phyloP scores from a whole-genome alignment of 2,888 invertebrate species.

The Eristalis arbustorum region DNA sequence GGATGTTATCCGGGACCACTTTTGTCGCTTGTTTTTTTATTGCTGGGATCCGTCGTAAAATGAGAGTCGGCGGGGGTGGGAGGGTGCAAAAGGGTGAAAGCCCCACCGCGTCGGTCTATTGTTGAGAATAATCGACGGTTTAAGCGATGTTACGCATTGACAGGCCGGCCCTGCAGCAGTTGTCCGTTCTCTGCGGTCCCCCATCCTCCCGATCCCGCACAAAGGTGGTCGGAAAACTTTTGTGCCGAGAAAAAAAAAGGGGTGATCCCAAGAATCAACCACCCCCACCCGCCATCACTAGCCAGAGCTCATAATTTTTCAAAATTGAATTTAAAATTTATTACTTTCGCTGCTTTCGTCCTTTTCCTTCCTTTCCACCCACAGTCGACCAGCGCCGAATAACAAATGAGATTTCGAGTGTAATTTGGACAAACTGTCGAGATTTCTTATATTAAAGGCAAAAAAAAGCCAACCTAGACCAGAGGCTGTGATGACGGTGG shows the following conservation, averaged over 20 bases:
- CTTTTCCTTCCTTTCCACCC: not conserved
- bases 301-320: constrained; percentile 42
- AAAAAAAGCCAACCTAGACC: not conserved
- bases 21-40: constrained; percentile 40
- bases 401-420: constrained; percentile 51
- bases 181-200: not conserved
- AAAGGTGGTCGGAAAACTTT: constrained; percentile 9
- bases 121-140: constrained; percentile 57
- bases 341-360: constrained; percentile 17
- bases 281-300: not conserved
- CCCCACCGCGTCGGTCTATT: constrained; percentile 8
- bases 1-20: constrained; percentile 57
- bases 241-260: constrained; percentile 1
- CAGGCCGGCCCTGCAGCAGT: constrained; percentile 13
- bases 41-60: constrained; percentile 43
- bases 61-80: not conserved
- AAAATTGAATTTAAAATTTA: constrained; percentile 63
- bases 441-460: constrained; percentile 22
- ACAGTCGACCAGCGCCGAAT: constrained; percentile 6
- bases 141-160: constrained; percentile 52
- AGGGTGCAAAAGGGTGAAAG: constrained; percentile 41
- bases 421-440: constrained; percentile 60
- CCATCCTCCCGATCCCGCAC: not conserved
- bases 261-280: constrained; percentile 4
- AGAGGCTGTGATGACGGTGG: not conserved